Conservation (phyloP, 2,797 vertebrate species). For the Saxicola maurus region DNA sequence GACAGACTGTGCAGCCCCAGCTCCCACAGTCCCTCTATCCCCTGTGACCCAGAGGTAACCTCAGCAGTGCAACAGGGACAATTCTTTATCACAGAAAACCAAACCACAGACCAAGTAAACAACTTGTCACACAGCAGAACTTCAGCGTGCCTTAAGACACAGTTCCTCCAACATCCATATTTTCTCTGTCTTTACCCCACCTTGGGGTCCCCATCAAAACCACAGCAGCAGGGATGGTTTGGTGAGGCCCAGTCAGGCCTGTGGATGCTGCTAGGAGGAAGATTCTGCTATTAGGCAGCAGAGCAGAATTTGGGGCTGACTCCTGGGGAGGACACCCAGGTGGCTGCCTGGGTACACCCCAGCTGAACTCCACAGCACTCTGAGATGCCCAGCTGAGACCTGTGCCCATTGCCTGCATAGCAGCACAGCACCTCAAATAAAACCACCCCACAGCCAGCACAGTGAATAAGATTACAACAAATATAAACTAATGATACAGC, state of each 20-base stretch:
- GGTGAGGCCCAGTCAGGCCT: fast-evolving
- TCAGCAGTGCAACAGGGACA: fast-evolving
- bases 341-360: neutral
- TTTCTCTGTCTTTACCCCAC: neutral
- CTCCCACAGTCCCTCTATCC: neutral
- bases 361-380: neutral
- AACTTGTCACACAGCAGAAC: neutral
- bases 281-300: neutral
- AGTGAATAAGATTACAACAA: slow-evolving; percentile 64
- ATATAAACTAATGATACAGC: slow-evolving; percentile 69
- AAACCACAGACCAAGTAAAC: neutral
- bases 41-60: neutral
- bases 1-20: neutral
- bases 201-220: neutral
- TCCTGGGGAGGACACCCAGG: neutral
- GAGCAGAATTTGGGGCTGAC: neutral
- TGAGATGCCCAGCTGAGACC: fast-evolving
- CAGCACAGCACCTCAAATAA: neutral
- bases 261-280: neutral
- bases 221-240: neutral
- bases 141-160: neutral
- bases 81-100: fast-evolving
- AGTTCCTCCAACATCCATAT: neutral
- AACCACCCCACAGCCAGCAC: slow-evolving; percentile 21
- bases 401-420: neutral